Percentiles rank a stretch among this genome's conserved stretches.
Conservation (phyloP, 2,797 vertebrate species). For the Microcaecilia unicolor region DNA sequence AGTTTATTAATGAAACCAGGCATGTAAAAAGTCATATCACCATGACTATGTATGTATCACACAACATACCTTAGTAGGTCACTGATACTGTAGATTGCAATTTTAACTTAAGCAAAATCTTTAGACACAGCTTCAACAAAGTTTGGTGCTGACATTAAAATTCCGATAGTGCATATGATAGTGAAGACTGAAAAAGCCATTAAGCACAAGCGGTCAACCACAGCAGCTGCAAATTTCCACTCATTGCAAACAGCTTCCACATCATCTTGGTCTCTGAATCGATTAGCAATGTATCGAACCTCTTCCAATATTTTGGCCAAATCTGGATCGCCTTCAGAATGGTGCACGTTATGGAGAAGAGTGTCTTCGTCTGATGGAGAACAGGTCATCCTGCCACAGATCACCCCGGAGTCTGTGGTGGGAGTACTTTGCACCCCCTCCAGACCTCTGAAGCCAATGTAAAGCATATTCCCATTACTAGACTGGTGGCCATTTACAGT, state of each 20-base stretch:
- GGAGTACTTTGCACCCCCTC: slow-evolving; percentile 65
- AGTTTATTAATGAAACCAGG: slow-evolving; percentile 3
- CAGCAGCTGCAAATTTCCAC: slow-evolving; percentile 91
- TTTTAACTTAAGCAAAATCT: slow-evolving; percentile 56
- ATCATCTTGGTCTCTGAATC: slow-evolving; percentile 79
- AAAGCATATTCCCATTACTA: slow-evolving; percentile 71
- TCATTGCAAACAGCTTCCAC: slow-evolving; percentile 71
- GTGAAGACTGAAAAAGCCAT: slow-evolving; percentile 89
- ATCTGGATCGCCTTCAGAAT: slow-evolving; percentile 53
- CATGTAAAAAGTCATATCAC: no score
- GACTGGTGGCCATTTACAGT: slow-evolving; percentile 47
- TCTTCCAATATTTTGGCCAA: slow-evolving; percentile 73
- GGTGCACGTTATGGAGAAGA: slow-evolving; percentile 45
- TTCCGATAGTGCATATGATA: slow-evolving; percentile 86
- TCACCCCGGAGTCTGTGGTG: slow-evolving; percentile 57
- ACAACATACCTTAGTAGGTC: slow-evolving; percentile 17
- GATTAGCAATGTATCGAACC: slow-evolving; percentile 72
- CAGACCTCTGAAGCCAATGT: slow-evolving; percentile 71
- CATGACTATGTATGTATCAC: no score
- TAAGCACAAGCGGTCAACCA: slow-evolving; percentile 89
- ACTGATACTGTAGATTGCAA: background rate
- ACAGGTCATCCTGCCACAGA: slow-evolving; percentile 62
- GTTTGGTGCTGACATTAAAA: slow-evolving; percentile 90
- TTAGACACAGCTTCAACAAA: slow-evolving; percentile 88
- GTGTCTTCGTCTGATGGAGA: slow-evolving; percentile 56